Percentiles rank a stretch among this genome's conserved stretches.
phyloP scores from a whole-genome alignment of 2,888 invertebrate genomes.

The Minunthozetes semirufus region DNA sequence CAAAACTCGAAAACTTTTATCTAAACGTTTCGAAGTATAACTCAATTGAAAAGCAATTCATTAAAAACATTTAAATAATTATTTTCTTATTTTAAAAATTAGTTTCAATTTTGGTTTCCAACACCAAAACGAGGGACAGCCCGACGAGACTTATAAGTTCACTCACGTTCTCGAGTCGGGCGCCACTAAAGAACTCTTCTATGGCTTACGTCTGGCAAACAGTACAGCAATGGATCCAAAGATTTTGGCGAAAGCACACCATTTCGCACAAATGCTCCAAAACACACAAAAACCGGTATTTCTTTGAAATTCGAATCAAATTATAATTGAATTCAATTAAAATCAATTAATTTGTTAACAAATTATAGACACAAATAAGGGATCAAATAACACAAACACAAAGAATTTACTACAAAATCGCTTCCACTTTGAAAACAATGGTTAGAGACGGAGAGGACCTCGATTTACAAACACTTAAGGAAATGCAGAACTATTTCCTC shows the following conservation, averaged over 20 bases:
- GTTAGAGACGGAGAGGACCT: background rate
- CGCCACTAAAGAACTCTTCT: conserved; percentile 56
- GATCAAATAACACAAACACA: background rate
- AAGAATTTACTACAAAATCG: background rate
- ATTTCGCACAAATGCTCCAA: background rate
- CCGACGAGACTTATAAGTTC: conserved; percentile 47
- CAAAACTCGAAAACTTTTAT: conserved; percentile 47
- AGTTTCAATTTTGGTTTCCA: conserved; percentile 36
- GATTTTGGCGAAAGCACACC: conserved; percentile 27
- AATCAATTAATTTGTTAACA: background rate
- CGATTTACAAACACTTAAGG: background rate
- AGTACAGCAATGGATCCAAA: background rate
- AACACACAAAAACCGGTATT: background rate
- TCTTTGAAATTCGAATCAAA: background rate
- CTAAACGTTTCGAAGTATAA: conserved; percentile 66
- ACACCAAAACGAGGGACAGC: background rate
- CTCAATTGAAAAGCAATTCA: conserved; percentile 51
- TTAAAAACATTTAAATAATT: background rate
- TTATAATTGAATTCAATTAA: background rate
- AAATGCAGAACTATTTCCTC: background rate
- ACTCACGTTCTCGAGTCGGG: conserved; percentile 60
- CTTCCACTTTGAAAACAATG: background rate
- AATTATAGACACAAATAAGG: background rate
- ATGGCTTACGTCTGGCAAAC: conserved; percentile 52
- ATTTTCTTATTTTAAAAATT: background rate